Evolutionary conservation across 2,797 vertebrate genomes (phyloP).

Genomic region (Tolypeutes matacus): DNA sequence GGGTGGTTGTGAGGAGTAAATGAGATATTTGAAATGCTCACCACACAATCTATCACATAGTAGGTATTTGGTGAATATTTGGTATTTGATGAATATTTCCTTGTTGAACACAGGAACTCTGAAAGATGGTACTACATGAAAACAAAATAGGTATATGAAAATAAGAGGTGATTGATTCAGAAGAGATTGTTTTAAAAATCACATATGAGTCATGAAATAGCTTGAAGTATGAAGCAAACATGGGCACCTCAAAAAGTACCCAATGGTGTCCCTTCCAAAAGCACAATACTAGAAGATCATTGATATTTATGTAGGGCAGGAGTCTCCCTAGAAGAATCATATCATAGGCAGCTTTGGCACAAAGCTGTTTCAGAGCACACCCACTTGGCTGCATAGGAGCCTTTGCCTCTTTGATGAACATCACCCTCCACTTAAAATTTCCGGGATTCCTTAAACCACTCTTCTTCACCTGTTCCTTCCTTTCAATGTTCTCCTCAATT

Average conservation of each 20-base stretch:
- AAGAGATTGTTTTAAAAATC: background rate
- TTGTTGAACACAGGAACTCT: background rate
- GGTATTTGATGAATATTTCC: background rate
- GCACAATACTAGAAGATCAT: background rate
- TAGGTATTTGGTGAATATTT: background rate
- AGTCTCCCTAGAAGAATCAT: background rate
- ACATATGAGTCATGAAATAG: background rate
- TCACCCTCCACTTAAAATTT: background rate
- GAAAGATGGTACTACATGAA: background rate
- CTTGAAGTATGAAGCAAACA: background rate
- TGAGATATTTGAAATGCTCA: background rate
- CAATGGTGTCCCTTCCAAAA: background rate
- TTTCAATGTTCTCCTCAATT: background rate
- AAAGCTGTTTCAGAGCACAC: background rate
- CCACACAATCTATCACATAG: background rate
- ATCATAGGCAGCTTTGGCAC: background rate
- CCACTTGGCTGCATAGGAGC: background rate
- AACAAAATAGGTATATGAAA: conserved; percentile 34
- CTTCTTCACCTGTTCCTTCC: background rate
- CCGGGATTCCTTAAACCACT: background rate
- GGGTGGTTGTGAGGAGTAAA: background rate
- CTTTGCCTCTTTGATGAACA: background rate
- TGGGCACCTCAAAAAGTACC: background rate
- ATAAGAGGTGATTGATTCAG: background rate
- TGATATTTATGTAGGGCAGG: background rate